Base-by-base conservation (phyloP, 2,888 invertebrate genomes). In the Chamaedrilus cognettii region DNA sequence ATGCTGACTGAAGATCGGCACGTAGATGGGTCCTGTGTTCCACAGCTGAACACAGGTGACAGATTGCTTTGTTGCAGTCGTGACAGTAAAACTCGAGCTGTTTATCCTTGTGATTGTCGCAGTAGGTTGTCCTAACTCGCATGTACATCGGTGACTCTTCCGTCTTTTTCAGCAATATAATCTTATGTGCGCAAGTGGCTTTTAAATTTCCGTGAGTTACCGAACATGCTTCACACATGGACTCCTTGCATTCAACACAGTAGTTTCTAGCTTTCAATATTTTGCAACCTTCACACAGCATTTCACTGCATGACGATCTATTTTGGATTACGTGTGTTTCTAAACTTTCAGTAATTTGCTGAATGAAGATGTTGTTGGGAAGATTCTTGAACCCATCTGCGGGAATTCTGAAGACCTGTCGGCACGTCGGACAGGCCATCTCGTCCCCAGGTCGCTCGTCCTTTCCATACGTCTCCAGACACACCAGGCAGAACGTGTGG, bases 401-500 rank as follows among this genome's bases (percentile, higher is more conserved):
- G 7, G 62, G 49, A 5, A 62, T 31, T 1, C 30, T 2, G 49
- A 31, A 3, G 28, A 19, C 19, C 31, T 51, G 19, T 1, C 62
- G 50, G 31, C 62, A 62, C 15, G 51, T 51, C 2, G 62, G 62
- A 32, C 62, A 62, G 30, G 30, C 11, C 15, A 62, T n/a, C 30
- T 28, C 23, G 31, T 51, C 51, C 15, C 62, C 62, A 23, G 49
- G 62, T 28, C 31, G 62, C 19, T 51, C 51, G 51, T 30, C 62
- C 62, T 51, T 49, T n/a, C 51, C 1, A 23, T 33, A 62, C 2
- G 19, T 26, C n/a, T 51, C 30, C 26, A 62, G 19, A 31, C 62
- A 62, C 3, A 0, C 5, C 7, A 62, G 62, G 30, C 62, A 62
- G 52, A 62, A 62, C 51, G 30, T 62, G 33, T 62, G 62, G 51